Base-by-base conservation (phyloP, 2,797 vertebrate genomes). In the Vultur gryphus region DNA sequence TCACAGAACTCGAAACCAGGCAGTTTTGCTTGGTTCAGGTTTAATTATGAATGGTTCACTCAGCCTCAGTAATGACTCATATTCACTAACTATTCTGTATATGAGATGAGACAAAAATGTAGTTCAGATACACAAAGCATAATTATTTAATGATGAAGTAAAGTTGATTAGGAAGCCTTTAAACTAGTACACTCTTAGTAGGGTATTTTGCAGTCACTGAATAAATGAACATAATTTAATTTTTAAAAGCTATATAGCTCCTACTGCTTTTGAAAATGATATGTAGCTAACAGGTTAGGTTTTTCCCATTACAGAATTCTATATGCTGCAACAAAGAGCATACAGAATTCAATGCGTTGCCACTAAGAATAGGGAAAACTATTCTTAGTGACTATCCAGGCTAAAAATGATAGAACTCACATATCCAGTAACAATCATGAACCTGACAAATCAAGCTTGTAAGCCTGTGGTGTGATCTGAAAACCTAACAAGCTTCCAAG, bases 131-230 rank as follows among this genome's bases (percentile, higher is more conserved):
- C 88, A 97, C 80, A 87, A 96, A 86, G 77, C 65, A 66, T 95
- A 97, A 97, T 97, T 97, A 96, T 97, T 97, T 97, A 97, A 97
- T 96, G 89, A 97, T 85, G 91, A 97, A 97, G 91, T 86, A 96
- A 96, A 93, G 95, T 96, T 97, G 95, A 97, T 97, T 97, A 96
- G 93, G 95, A 97, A 96, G 95, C 96, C 97, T 96, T 91, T 93
- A 95, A 96, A 88, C 93, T 91, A 95, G 94, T 97, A 93, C 43
- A 89, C 62, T 84, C 84, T 84, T 96, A 77, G 84, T 46, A 57
- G 95, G 84, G 39, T 93, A 90, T 95, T 95, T 95, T 96, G 65
- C 89, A 92, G 84, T n/a, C 85, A 35, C 58, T 83, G 91, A 95
- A 97, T 94, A 95, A 97, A 96, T 93, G 91, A 94, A 88, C 55